Percentiles rank a stretch among this genome's conserved stretches.
These are phyloP conservation scores for Chrysodeixis includens DNA, from an alignment of 2,888 invertebrate genomes.

Conservation along the genomic window DNA sequence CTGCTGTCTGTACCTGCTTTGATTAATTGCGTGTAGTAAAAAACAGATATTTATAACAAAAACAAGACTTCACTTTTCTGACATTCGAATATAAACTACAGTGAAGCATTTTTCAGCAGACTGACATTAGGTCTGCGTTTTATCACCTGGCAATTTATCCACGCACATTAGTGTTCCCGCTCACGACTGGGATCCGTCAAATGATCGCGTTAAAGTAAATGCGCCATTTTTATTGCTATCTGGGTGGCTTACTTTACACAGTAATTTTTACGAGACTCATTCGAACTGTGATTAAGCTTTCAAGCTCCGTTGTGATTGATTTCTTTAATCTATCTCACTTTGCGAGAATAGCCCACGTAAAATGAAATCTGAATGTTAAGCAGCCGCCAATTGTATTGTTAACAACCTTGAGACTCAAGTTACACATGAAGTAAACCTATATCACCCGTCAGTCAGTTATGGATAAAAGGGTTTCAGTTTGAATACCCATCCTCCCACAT, in stretches of 20 bases:
- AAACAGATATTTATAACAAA: constrained; percentile 16
- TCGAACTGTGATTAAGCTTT: neutral
- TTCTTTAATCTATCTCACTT: neutral
- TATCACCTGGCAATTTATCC: constrained; percentile 49
- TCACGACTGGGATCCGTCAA: constrained; percentile 36
- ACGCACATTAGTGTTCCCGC: constrained; percentile 37
- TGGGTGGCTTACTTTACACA: constrained; percentile 11
- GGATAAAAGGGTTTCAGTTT: constrained; percentile 41
- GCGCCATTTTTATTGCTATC: constrained; percentile 37
- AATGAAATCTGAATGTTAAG: neutral
- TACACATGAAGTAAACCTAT: constrained; percentile 21
- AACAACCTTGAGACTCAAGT: constrained; percentile 16
- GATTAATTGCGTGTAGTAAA: neutral
- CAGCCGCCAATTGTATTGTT: neutral
- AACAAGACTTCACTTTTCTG: constrained; percentile 21
- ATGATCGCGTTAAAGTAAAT: constrained; percentile 37
- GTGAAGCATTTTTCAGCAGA: constrained; percentile 40
- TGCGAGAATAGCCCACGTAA: neutral
- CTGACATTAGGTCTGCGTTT: constrained; percentile 44
- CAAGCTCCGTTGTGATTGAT: neutral
- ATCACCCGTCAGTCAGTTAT: constrained; percentile 33
- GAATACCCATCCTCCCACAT: constrained; percentile 20
- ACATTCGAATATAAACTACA: constrained; percentile 43
- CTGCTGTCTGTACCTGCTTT: neutral
- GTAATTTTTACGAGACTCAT: constrained; percentile 23